Percentiles rank a stretch among this genome's conserved stretches.
phyloP scores from a whole-genome alignment of 2,888 invertebrate species.

The Agrilus mali region DNA sequence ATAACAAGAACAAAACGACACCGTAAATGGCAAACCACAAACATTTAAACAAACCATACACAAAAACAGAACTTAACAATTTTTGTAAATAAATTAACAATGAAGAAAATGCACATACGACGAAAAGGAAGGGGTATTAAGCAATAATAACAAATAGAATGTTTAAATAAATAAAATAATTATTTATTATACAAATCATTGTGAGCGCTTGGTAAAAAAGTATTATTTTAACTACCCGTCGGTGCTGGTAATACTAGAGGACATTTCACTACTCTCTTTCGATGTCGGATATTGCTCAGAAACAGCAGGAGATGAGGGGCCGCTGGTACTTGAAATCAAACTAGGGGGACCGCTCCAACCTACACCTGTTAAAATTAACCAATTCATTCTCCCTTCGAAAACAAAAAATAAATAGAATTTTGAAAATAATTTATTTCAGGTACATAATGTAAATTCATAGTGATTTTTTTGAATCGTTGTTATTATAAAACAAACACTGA shows the following conservation, averaged over 20 bases:
- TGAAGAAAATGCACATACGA: not conserved
- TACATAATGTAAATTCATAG: too few relatives aligned
- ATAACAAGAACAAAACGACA: not conserved
- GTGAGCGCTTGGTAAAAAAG: conserved; percentile 8
- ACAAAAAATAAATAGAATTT: too few relatives aligned
- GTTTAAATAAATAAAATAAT: conserved; percentile 5
- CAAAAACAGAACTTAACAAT: not conserved
- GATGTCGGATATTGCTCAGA: conserved; percentile 44
- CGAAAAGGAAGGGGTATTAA: not conserved
- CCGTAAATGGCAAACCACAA: too few relatives aligned
- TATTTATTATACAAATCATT: conserved; percentile 8
- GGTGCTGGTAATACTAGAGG: conserved; percentile 47
- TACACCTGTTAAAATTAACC: conserved; percentile 22
- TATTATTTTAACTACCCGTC: conserved; percentile 40
- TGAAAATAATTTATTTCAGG: too few relatives aligned
- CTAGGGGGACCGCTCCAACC: conserved; percentile 84
- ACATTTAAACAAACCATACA: conserved; percentile 1
- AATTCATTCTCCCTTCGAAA: not conserved
- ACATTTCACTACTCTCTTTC: conserved; percentile 47
- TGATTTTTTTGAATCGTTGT: too few relatives aligned
- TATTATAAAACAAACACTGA: too few relatives aligned
- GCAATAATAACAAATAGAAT: not conserved
- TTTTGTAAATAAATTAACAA: not conserved
- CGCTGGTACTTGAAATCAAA: conserved; percentile 63
- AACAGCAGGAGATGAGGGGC: conserved; percentile 68